Conservation (phyloP, 2,888 invertebrate species). For the Pseudococcus viburni region DNA sequence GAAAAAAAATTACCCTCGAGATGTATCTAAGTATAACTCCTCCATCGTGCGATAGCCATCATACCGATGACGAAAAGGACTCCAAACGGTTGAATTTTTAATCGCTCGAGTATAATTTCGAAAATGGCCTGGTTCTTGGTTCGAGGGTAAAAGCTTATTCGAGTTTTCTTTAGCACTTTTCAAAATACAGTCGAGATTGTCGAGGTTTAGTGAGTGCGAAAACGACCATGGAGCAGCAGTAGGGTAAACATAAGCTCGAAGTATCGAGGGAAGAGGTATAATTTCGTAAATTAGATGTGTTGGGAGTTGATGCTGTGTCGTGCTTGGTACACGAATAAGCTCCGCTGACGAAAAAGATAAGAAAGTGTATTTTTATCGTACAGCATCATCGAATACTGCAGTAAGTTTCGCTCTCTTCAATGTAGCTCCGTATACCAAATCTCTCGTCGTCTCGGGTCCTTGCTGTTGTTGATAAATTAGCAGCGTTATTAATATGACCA, state of each 20-base stretch:
- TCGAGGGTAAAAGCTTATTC: neutral
- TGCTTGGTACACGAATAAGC: too few relatives aligned
- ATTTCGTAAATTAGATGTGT: neutral
- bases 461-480: conserved; percentile 34
- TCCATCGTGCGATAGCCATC: neutral
- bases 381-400: too few relatives aligned
- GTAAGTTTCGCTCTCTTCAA: too few relatives aligned
- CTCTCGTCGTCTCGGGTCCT: neutral
- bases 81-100: conserved; percentile 28
- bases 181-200: neutral
- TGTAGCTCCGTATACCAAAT: neutral
- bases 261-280: neutral
- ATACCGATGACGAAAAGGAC: neutral
- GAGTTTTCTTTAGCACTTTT: neutral
- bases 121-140: neutral
- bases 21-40: neutral
- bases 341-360: neutral
- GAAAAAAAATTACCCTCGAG: neutral
- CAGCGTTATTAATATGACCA: conserved; percentile 16
- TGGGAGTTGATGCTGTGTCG: neutral
- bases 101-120: conserved; percentile 20
- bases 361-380: neutral
- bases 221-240: neutral
- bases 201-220: conserved; percentile 9
- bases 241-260: too few relatives aligned